Percentiles rank a stretch among this genome's conserved stretches.
Conservation (phyloP, 1,140 invertebrate species). For the Chelonus insularis region DNA sequence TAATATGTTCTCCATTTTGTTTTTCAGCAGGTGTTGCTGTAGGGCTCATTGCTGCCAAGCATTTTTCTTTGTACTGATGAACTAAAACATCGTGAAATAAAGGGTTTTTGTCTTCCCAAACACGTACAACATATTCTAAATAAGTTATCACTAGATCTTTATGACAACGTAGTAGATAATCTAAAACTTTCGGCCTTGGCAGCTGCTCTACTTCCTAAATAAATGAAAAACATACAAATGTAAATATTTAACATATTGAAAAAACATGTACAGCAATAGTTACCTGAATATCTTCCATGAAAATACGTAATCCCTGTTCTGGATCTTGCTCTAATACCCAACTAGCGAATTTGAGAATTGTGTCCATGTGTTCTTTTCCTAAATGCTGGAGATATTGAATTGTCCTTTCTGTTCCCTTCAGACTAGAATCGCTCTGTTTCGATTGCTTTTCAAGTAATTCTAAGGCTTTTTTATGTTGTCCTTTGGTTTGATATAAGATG, state of each 20-base stretch:
- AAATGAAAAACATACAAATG: neutral
- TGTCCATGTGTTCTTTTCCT: conserved; percentile 81
- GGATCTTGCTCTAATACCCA: conserved; percentile 88
- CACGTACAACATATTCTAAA: conserved; percentile 89
- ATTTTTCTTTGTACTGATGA: conserved; percentile 79
- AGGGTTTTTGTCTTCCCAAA: conserved; percentile 85
- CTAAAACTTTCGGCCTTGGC: conserved; percentile 84
- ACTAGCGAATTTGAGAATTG: conserved; percentile 94
- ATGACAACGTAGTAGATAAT: conserved; percentile 83
- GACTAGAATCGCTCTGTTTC: conserved; percentile 72
- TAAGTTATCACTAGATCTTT: conserved; percentile 86
- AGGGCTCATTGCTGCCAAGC: conserved; percentile 62
- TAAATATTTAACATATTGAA: neutral
- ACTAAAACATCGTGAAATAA: conserved; percentile 90
- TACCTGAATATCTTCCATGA: conserved; percentile 82
- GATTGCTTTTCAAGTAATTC: conserved; percentile 85
- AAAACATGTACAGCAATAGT: no score
- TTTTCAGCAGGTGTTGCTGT: conserved; percentile 65
- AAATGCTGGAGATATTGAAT: conserved; percentile 92
- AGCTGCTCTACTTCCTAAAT: conserved; percentile 81
- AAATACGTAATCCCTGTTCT: conserved; percentile 90
- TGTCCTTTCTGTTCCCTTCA: conserved; percentile 80
- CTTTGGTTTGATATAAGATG: conserved; percentile 94
- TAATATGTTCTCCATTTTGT: conserved; percentile 66
- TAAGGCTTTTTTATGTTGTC: conserved; percentile 88